phyloP scores from a whole-genome alignment of 2,888 invertebrate genomes.

The Drepana falcataria region DNA sequence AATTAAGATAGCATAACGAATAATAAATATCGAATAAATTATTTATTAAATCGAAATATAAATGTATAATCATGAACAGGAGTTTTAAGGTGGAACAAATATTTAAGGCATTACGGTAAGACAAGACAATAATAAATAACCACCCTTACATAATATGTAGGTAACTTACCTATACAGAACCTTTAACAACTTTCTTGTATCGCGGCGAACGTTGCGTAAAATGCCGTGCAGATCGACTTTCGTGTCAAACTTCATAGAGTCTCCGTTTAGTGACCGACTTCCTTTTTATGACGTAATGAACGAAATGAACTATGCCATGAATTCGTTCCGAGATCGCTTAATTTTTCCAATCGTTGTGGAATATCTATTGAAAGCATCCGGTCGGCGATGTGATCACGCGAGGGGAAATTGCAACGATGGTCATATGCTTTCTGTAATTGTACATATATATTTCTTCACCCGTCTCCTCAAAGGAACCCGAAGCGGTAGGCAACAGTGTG shows the following conservation, averaged over 20 bases:
- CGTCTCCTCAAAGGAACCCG: too few relatives aligned
- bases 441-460: too few relatives aligned
- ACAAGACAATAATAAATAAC: too few relatives aligned
- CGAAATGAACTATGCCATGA: conserved; percentile 25
- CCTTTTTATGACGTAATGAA: conserved; percentile 24
- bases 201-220: conserved; percentile 39
- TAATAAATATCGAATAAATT: too few relatives aligned
- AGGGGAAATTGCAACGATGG: conserved; percentile 28
- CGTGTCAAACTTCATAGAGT: conserved; percentile 38
- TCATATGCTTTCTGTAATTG: conserved; percentile 26
- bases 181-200: not conserved
- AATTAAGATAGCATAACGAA: too few relatives aligned
- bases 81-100: too few relatives aligned
- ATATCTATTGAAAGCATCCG: conserved; percentile 39
- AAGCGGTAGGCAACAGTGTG: too few relatives aligned
- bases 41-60: too few relatives aligned
- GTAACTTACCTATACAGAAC: not conserved
- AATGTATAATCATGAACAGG: too few relatives aligned
- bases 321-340: conserved; percentile 28
- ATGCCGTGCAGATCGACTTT: conserved; percentile 36
- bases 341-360: conserved; percentile 14
- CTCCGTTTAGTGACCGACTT: conserved; percentile 24
- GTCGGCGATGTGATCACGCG: conserved; percentile 42
- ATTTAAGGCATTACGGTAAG: too few relatives aligned
- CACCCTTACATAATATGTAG: not conserved